Evolutionary conservation across 64 coral and sea anemone genomes (phyloP), one percentile per base, ranked within the genome.

Genomic region (Platygyra sinensis): DNA sequence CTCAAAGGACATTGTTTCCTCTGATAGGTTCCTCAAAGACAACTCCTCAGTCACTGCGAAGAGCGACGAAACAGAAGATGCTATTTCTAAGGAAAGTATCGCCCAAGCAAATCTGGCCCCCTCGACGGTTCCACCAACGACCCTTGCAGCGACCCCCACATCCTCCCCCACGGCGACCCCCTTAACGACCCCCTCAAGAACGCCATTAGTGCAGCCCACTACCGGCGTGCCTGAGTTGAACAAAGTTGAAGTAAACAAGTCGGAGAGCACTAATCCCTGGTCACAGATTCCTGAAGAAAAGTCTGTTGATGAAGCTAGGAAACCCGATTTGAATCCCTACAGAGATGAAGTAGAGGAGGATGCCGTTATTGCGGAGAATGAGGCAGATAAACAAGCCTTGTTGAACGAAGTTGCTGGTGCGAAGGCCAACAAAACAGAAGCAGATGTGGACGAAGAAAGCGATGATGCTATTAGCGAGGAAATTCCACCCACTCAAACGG

Each of bases 271-370:
- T 18, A 22, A 63, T 8, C 29, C 18, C 60, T 64, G 57, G 61
- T 1, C 10, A 51, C 5, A 71, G 33, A 24, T 17, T 24, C 62
- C 24, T 12, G 32, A 51, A 65, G 46, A 85, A 7, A 59, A 81
- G 62, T 72, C 81, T 19, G 28, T 72, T 8, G 81, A 71, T 4
- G 25, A 8, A 9, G 81, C 18, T 12, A 85, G 81, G 36, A 85
- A 72, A 22, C 81, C 81, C 4, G 64, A 72, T 29, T 49, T 85
- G 81, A 72, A 71, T 17, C 62, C 62, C 4, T 85, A 52, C 24
- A 85, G 42, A 72, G 81, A 85, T 51, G 81, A 85, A 72, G 81
- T 85, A 20, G 81, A 85, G 52, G 16, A 85, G 20, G 81, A 85
- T 36, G 81, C 81, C 38, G 81, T 85, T 14, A 60, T 85, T 2